Base-by-base conservation (phyloP, 2,113 vertebrate genomes). In the Erythrolamprus reginae region DNA sequence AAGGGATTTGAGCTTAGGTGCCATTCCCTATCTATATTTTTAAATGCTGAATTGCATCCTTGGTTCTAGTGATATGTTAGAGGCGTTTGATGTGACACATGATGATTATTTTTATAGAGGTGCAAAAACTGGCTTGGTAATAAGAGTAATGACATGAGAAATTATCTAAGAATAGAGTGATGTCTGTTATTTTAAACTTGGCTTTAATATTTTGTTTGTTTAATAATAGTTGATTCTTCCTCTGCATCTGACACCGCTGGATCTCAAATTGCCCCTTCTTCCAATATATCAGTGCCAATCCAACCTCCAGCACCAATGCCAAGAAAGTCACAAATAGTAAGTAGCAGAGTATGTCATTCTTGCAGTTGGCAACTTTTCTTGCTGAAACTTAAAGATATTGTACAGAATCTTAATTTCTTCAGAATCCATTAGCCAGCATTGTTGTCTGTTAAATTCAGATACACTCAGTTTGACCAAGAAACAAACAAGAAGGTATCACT, bases 241-340 rank as follows among this genome's bases (percentile, higher is more conserved):
- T 94, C 96, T 89, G 95, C 61, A 38, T 93, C 95, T 0, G 97
- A 97, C 33, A 89, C 95, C 90, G 90, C 93, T 86, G 92, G 89
- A 90, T 90, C 95, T 55, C 96, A 96, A 4, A 82, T 92, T 51
- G 97, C 97, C 94, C 97, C 97, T 91, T 96, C 97, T 94, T 94
- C 97, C 94, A 98, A 97, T 91, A 96, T 98, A 55, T 94, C 95
- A 26, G 21, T 97, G 93, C 98, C 97, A 91, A 92, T 97, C 88
- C 97, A 98, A 91, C 98, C 98, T 48, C 98, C 99, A 7, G 97
- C 98, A 21, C 98, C 98, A 85, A 99, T 98, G 98, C 98, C 98
- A 94, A 97, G 99, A 91, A 97, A 96, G 88, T 96, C 97, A 45
- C 97, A 97, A 93, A 95, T 96, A 21, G 99, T 99, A 95, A 98